Conservation (phyloP, 2,888 invertebrate genomes). For the Ditula angustiorana region DNA sequence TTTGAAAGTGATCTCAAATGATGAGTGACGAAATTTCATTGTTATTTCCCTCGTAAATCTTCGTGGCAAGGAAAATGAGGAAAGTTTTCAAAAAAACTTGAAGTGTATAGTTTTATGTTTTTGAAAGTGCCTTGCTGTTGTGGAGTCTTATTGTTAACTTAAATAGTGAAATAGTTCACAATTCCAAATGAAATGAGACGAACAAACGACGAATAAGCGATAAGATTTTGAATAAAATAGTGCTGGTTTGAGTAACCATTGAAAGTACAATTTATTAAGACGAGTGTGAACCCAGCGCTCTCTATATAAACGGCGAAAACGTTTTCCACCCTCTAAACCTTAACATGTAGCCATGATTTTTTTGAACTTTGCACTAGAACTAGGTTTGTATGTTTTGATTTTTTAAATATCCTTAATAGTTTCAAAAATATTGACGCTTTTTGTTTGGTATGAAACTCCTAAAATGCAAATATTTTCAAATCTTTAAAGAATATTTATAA, state of each 20-base stretch:
- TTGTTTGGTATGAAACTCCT: too few relatives aligned
- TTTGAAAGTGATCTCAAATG: neutral
- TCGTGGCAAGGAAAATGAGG: constrained; percentile 13
- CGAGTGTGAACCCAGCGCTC: too few relatives aligned
- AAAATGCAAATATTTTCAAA: too few relatives aligned
- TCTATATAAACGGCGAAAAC: neutral
- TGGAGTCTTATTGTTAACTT: neutral
- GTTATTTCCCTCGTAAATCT: constrained; percentile 25
- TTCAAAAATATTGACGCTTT: too few relatives aligned
- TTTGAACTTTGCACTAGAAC: too few relatives aligned
- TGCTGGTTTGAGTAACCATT: too few relatives aligned
- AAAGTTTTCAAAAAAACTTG: constrained; percentile 18
- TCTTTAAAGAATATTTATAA: too few relatives aligned
- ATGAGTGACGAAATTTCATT: constrained; percentile 26
- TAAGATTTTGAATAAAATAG: neutral
- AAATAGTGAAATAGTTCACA: neutral
- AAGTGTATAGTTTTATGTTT: constrained; percentile 17
- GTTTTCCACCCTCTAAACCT: neutral
- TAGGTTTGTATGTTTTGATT: too few relatives aligned
- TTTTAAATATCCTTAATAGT: too few relatives aligned
- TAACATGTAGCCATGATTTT: neutral
- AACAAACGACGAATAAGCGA: too few relatives aligned
- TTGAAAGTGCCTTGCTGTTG: neutral
- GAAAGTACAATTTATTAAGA: too few relatives aligned
- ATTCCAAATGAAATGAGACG: neutral